Evolutionary conservation across 2,888 invertebrate species (phyloP).

Genomic region (Phaedon cochleariae): DNA sequence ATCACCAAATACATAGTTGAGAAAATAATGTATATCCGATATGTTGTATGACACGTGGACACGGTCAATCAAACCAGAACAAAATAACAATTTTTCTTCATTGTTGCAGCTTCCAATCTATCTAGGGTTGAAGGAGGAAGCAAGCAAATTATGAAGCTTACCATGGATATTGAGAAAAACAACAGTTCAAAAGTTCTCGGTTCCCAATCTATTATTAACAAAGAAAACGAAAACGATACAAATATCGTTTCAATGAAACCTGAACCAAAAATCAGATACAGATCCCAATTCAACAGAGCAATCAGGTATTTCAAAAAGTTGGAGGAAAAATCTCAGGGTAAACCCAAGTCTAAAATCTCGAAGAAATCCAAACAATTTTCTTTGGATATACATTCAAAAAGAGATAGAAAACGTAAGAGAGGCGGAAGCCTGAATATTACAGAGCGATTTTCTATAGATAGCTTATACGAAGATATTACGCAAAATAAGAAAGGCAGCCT

Average conservation of each 20-base stretch:
- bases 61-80: too few relatives aligned
- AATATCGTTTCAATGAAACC: conserved; percentile 13
- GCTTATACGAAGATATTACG: conserved; percentile 46
- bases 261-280: conserved; percentile 17
- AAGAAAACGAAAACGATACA: not conserved
- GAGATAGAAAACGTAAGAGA: conserved; percentile 17
- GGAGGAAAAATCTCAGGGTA: conserved; percentile 38
- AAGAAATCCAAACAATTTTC: conserved; percentile 30
- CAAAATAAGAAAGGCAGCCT: conserved; percentile 40
- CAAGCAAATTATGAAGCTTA: too few relatives aligned
- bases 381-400: conserved; percentile 31
- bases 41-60: too few relatives aligned
- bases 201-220: not conserved
- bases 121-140: not conserved
- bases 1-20: too few relatives aligned
- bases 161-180: not conserved
- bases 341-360: conserved; percentile 17
- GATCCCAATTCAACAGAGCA: conserved; percentile 43
- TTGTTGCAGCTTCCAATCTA: conserved; percentile 20
- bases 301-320: conserved; percentile 47
- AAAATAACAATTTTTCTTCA: too few relatives aligned
- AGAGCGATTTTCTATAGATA: conserved; percentile 42
- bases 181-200: not conserved
- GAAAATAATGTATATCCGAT: too few relatives aligned
- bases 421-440: conserved; percentile 45